phyloP scores from a whole-genome alignment of 2,888 invertebrate species.

The Leistus spinibarbis region DNA sequence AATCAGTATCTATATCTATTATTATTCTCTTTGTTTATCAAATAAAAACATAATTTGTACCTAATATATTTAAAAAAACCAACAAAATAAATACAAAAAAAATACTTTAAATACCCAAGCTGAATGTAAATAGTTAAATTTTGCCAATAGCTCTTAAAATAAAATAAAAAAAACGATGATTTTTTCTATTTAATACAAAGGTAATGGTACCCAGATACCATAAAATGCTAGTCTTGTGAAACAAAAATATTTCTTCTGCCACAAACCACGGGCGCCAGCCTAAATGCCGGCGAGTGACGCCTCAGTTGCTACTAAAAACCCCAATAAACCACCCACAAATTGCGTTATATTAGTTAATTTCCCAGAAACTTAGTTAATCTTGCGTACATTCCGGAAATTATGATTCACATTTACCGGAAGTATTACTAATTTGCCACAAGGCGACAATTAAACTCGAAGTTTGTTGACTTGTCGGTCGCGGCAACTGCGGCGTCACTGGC shows the following conservation, averaged over 20 bases:
- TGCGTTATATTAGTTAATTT: neutral
- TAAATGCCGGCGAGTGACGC: neutral
- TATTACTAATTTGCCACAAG: neutral
- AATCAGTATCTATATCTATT: neutral
- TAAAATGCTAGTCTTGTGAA: conserved; percentile 33
- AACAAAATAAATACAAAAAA: conserved; percentile 11
- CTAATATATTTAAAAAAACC: neutral
- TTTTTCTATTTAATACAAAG: conserved; percentile 26
- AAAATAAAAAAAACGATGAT: conserved; percentile 8
- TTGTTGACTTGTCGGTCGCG: neutral
- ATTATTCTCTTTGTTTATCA: neutral
- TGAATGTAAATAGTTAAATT: conserved; percentile 31
- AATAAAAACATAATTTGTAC: neutral
- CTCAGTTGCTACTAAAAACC: neutral
- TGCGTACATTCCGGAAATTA: too few species aligned
- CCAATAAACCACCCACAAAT: neutral
- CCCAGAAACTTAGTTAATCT: too few species aligned
- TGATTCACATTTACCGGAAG: too few species aligned
- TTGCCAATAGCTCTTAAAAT: conserved; percentile 29
- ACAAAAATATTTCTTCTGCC: conserved; percentile 32
- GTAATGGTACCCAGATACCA: conserved; percentile 19
- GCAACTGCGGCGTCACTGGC: neutral
- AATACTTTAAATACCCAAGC: neutral
- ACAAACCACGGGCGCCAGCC: neutral
- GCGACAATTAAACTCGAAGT: neutral